Base-by-base conservation (phyloP, 2,113 vertebrate species). In the Paramisgurnus dabryanus region DNA sequence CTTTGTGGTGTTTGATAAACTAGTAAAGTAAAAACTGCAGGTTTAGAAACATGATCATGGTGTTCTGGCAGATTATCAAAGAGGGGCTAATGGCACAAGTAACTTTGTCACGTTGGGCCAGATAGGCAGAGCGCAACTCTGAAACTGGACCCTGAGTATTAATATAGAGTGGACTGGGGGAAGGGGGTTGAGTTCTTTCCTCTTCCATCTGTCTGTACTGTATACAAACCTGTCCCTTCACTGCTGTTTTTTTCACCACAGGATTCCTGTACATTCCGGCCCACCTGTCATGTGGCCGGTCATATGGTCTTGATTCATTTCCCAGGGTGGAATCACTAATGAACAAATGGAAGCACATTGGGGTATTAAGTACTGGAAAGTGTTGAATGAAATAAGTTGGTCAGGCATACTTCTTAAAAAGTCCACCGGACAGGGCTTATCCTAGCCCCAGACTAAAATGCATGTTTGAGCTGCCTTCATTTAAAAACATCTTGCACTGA, bases 81-180 rank as follows among this genome's bases (percentile, higher is more conserved):
- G 15, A 55, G 27, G 22, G 47, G 17, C 66, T 66, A 76, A 66
- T 66, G 47, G 86, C 75, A 83, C 79, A 84, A 89, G 88, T 86
- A 87, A 85, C 85, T 86, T 82, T 84, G 71, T 81, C 47, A 58
- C 78, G 82, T 79, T 79, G 80, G 67, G 60, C 27, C 71, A 80
- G 72, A 85, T 47, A 77, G 69, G 82, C 80, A 79, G 72, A 70
- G 15, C 67, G 75, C 73, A 87, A 88, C 86, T 83, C 85, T 87
- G 90, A 90, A 92, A 90, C 85, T 63, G 47, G 85, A 91, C 70
- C 77, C 82, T n/a, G 60, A 1, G 73, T 40, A 49, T 82, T 76
- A 82, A 87, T 84, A 82, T 80, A 82, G 76, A 83, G 76, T 79
- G 81, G 80, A 83, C 45, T 79, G 78, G 71, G 41, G 79, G 80